Evolutionary conservation across 2,797 vertebrate species (phyloP), one percentile per base, ranked within the genome.

Genomic region (Nyctalus aviator): DNA sequence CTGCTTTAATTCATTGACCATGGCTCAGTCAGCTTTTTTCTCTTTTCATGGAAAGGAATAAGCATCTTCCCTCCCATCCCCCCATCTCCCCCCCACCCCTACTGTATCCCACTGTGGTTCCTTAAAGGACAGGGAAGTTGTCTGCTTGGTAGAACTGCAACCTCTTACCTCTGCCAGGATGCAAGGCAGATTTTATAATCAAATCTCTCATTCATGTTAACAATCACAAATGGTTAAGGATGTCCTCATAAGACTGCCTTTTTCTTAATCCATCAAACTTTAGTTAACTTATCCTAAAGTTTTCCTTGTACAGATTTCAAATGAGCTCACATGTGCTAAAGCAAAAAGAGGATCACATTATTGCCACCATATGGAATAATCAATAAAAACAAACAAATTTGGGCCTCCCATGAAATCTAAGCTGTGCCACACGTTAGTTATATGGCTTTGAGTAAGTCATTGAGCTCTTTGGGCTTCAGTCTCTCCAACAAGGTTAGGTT

Each of bases 1-100:
- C 97, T 82, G 97, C 98, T 98, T 98, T 98, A 97, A 98, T 97
- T 98, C 98, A 98, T 97, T 97, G 96, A 97, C 84, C 89, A 83
- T 95, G 96, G 62, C 90, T 97, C 83, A 57, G 32, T 89, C 76
- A 46, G 55, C 48, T 94, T 95, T 86, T 88, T 95, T 83, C 44
- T 82, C 73, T 71, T 81, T 78, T 59, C 30, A 3, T 53, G 10
- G 30, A 69, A 88, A 93, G 53, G 62, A 81, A 30, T 44, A 55
- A 88, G 32, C 4, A 21, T 41, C 25, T 83, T 25, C 37, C 64
- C 44, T 44, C 44, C 44, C 76, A 0, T 3, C 8, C 3, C 21
- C 53, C 21, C 21, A 21, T 9, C 8, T 2, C 55, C 8, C 3
- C 23, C 20, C 20, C 20, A 21, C 23, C 23, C 37, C 23, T 37